phyloP scores from a whole-genome alignment of 1,140 invertebrate species.

The Notospermus geniculatus region DNA sequence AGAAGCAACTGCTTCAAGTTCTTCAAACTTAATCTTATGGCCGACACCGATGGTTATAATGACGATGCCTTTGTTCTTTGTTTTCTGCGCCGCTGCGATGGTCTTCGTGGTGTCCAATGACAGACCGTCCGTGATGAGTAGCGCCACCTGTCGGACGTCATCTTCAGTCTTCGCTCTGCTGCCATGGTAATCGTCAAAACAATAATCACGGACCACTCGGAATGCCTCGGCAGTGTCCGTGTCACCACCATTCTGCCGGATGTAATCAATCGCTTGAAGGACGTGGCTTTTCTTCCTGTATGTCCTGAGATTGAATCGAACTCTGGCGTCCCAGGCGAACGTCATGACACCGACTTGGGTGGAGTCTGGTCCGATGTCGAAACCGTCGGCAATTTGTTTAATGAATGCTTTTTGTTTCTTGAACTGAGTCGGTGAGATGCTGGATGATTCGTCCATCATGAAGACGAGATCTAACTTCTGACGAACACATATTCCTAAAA shows the following conservation, averaged over 20 bases:
- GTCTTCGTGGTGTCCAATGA: constrained; percentile 27
- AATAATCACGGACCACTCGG: not conserved
- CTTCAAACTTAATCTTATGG: constrained; percentile 13
- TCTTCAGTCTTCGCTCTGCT: not conserved
- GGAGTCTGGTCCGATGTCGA: not conserved
- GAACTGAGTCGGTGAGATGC: not conserved
- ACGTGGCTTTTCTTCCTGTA: not conserved
- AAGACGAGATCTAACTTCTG: constrained; percentile 1
- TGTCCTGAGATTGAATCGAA: not conserved
- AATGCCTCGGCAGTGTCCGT: constrained; percentile 5
- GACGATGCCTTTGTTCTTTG: constrained; percentile 25
- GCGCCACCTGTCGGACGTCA: constrained; percentile 17
- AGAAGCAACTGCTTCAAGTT: constrained; percentile 25
- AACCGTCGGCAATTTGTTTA: not conserved
- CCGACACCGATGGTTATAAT: constrained; percentile 40
- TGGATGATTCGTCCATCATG: constrained; percentile 4
- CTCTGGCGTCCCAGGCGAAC: not conserved
- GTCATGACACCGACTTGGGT: not conserved
- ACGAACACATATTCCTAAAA: too few relatives aligned
- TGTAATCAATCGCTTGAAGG: not conserved
- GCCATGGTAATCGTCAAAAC: not conserved
- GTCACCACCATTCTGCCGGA: not conserved
- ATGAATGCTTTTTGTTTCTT: not conserved
- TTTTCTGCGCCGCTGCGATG: constrained; percentile 21
- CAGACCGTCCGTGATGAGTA: constrained; percentile 37